These are phyloP conservation scores for Poecilus cupreus DNA, from an alignment of 2,888 invertebrate species.

Conservation along the genomic window DNA sequence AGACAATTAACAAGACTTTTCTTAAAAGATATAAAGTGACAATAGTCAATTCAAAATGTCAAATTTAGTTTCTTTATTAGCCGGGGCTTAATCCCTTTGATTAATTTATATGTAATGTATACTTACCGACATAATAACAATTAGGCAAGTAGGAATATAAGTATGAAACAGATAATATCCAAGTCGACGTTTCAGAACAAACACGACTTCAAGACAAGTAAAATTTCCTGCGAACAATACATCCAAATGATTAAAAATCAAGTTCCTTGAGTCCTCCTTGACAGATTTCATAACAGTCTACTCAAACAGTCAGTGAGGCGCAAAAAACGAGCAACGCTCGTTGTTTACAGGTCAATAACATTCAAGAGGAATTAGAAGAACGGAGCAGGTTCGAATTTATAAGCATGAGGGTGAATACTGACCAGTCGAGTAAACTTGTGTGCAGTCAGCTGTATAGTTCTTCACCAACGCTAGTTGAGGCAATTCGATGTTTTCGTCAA, in stretches of 20 bases:
- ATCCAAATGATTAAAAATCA: constrained; percentile 30
- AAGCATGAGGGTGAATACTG: constrained; percentile 62
- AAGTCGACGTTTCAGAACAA: constrained; percentile 89
- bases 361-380: neutral
- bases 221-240: constrained; percentile 83
- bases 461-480: constrained; percentile 90
- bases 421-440: constrained; percentile 94
- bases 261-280: neutral
- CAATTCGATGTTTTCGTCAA: constrained; percentile 91
- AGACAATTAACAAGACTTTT: no score
- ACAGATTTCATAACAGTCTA: neutral
- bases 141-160: constrained; percentile 94
- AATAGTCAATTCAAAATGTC: no score
- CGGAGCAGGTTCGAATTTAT: neutral
- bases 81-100: no score
- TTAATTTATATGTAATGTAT: no score
- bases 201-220: constrained; percentile 93
- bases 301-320: constrained; percentile 42
- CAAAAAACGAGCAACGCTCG: neutral
- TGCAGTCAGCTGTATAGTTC: constrained; percentile 92
- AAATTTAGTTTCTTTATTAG: no score
- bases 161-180: constrained; percentile 96
- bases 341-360: constrained; percentile 23
- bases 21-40: no score
- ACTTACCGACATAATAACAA: constrained; percentile 94